Evolutionary conservation across 2,113 vertebrate species (phyloP), one percentile per base, ranked within the genome.

Genomic region (Sarotherodon lohbergeri): DNA sequence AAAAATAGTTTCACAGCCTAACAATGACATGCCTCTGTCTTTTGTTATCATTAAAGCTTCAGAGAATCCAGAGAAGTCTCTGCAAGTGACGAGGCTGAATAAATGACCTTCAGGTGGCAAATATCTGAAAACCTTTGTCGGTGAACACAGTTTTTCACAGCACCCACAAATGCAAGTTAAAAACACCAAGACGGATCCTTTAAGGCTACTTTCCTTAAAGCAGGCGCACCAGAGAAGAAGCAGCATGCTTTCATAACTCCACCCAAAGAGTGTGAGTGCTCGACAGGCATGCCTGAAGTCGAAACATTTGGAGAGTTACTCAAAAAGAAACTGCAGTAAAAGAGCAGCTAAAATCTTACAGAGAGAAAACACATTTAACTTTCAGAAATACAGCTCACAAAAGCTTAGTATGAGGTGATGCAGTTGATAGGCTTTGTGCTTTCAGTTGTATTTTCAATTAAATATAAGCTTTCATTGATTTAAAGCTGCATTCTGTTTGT

Each of bases 181-280:
- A 48, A 41, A 43, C 24, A 27, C 1, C 39, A 48, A 71, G n/a
- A 24, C 0, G 5, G 22, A 0, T 27, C 66, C 1, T 73, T 6
- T 27, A 43, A 71, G 22, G 22, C 22, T 10, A 8, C 39, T 14
- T 43, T 24, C 7, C 36, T 41, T 39, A 46, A 14, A 46, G 43
- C 43, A 46, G 43, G 12, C 43, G 5, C 43, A 14, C 12, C 12
- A 46, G 43, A 46, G 12, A 6, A 16, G 14, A 48, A 48, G 6
- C 14, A 4, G 46, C 13, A 16, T 1, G 6, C 13, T 48, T 5
- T 16, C 46, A 16, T 7, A 16, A 16, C 48, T 50, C 48, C 48
- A 9, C 6, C 17, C 48, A 19, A 19, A 50, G 16, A 8, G 48
- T 2, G 16, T 5, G 50, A 19, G 3, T 3, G 19, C 52, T 54